Base-by-base conservation (phyloP, 2,113 vertebrate species). In the Amia ocellicauda region DNA sequence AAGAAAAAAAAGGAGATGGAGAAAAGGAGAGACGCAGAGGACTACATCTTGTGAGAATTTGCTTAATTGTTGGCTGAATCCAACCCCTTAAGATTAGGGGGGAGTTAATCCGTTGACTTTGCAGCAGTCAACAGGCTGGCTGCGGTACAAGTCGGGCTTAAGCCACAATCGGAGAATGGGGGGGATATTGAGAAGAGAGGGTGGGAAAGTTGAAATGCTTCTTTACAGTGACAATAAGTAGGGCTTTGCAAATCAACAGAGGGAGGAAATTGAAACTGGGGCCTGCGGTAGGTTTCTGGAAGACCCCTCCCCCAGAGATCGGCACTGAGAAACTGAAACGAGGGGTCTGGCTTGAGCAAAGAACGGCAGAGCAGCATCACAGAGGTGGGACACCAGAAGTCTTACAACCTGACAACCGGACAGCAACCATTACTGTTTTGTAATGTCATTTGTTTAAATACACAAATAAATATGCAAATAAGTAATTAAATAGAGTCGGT, bases 21-120 rank as follows among this genome's bases (percentile, higher is more conserved):
- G 63, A 67, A 75, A 75, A n/a, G n/a, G 31, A 36, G 11, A 36
- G 31, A 36, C 31, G 11, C 31, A 47, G 7, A 56, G 68, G 53
- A 69, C 71, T 79, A 60, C 66, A 66, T 80, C 80, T 82, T 86
- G 74, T 78, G 78, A 80, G 80, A 82, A 80, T 83, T 80, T 85
- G 76, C 73, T 79, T 75, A 82, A 81, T 86, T 83, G 77, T 81
- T 84, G 82, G 78, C 76, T 53, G 66, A 79, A 76, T 74, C 79
- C 73, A 80, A 76, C 76, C 78, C 74, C 67, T 70, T 76, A 68
- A 85, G 81, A 85, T 87, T 84, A 84, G 63, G 69, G 74, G 64
- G 63, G 65, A 77, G 80, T 76, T 86, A 88, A 88, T 88, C 85
- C 80, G 76, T 81, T 86, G 81, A 85, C 84, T 85, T 86, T 79